A percentile compares a stretch with the other conserved stretches of the same genome.
Evolutionary conservation across 2,888 invertebrate species (phyloP).

Genomic region (Callimorpha dominula): DNA sequence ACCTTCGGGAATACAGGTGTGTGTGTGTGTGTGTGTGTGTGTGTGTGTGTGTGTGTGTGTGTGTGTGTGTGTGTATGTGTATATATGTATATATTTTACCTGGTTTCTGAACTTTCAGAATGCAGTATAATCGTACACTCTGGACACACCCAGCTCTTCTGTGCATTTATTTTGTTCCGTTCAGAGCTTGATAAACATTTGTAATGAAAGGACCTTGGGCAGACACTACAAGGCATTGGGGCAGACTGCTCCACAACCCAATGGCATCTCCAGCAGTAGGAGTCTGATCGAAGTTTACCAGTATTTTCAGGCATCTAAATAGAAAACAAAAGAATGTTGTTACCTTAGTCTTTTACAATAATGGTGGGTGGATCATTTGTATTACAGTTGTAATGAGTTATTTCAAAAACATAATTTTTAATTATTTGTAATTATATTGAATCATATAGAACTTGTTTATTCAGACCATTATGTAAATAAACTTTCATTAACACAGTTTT

Average conservation of each 20-base stretch:
- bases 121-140: constrained; percentile 92
- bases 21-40: too few species aligned
- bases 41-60: too few species aligned
- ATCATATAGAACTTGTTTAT: background rate
- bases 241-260: constrained; percentile 87
- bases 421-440: background rate
- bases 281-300: constrained; percentile 86
- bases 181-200: constrained; percentile 89
- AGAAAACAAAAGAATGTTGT: constrained; percentile 15
- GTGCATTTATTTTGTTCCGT: constrained; percentile 74
- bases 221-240: constrained; percentile 91
- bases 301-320: constrained; percentile 56
- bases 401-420: background rate
- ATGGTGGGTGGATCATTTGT: background rate
- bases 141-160: constrained; percentile 92
- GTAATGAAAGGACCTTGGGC: constrained; percentile 94
- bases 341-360: background rate
- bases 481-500: constrained; percentile 22
- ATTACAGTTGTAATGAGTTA: background rate
- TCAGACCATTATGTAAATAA: constrained; percentile 31
- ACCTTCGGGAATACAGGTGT: too few species aligned
- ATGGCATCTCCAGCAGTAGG: constrained; percentile 97
- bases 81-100: constrained; percentile 72
- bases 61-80: too few species aligned
- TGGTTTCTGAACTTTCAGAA: constrained; percentile 90